phyloP scores from a whole-genome alignment of 1,140 invertebrate genomes.

The Archegozetes longisetosus region DNA sequence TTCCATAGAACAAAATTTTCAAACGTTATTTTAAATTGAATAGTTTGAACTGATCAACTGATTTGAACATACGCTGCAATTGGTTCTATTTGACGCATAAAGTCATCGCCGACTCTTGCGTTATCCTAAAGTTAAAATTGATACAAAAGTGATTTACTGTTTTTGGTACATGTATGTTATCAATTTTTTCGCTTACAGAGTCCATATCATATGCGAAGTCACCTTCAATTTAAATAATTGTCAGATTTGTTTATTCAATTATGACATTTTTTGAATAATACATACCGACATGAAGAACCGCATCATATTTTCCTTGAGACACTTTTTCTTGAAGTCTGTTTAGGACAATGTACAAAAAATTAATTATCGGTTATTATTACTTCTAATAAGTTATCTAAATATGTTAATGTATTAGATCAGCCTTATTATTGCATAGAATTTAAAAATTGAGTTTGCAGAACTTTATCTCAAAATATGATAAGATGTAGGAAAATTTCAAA shows the following conservation, averaged over 20 bases:
- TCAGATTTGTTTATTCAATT: background rate
- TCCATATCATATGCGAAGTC: conserved; percentile 95
- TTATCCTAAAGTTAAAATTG: background rate
- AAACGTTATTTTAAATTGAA: background rate
- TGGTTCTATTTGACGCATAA: conserved; percentile 74
- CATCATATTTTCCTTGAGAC: conserved; percentile 33
- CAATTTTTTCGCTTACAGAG: conserved; percentile 33
- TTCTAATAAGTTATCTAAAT: too few species aligned
- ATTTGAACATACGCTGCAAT: conserved; percentile 50
- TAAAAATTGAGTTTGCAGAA: too few species aligned
- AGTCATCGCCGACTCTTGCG: conserved; percentile 50
- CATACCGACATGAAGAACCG: conserved; percentile 36
- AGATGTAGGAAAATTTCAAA: too few species aligned
- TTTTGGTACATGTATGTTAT: conserved; percentile 33
- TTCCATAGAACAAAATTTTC: too few species aligned
- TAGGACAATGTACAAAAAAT: too few species aligned
- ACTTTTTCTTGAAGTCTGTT: conserved; percentile 30
- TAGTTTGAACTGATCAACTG: background rate
- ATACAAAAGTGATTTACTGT: conserved; percentile 28
- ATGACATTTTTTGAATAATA: conserved; percentile 20
- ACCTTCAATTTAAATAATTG: conserved; percentile 18
- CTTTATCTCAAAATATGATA: too few species aligned
- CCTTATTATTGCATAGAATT: too few species aligned
- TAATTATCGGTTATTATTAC: too few species aligned
- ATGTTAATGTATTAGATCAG: too few species aligned